Percentiles rank a stretch among this genome's conserved stretches.
Evolutionary conservation across 2,113 vertebrate species (phyloP).

Genomic region (Dissostichus mawsoni): DNA sequence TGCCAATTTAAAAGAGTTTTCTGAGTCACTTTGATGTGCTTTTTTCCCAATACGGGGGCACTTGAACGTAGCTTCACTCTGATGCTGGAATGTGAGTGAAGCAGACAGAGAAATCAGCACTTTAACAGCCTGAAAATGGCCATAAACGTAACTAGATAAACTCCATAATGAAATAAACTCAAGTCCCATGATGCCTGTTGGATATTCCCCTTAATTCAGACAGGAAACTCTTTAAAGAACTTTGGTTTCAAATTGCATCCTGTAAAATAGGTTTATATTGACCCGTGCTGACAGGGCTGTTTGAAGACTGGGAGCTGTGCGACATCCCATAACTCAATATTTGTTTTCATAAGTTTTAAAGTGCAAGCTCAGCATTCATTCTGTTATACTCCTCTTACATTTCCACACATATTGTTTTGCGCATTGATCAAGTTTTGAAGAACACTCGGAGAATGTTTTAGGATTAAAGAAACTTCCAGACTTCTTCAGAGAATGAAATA

Average conservation of each 20-base stretch:
- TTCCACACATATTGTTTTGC: constrained; percentile 40
- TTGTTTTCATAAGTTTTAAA: constrained; percentile 33
- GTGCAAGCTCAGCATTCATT: constrained; percentile 53
- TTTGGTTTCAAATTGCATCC: constrained; percentile 34
- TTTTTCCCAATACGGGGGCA: background rate
- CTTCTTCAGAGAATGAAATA: background rate
- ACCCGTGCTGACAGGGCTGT: constrained; percentile 58
- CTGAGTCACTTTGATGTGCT: constrained; percentile 22
- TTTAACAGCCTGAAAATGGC: background rate
- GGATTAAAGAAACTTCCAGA: constrained; percentile 37
- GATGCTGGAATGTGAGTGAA: constrained; percentile 27
- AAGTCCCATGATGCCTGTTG: constrained; percentile 9
- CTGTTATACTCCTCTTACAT: constrained; percentile 29
- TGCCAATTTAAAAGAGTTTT: constrained; percentile 38
- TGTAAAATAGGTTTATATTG: constrained; percentile 63
- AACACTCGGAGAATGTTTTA: constrained; percentile 8
- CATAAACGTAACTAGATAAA: constrained; percentile 39
- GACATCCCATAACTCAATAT: constrained; percentile 24
- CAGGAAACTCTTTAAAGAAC: constrained; percentile 51
- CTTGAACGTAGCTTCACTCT: constrained; percentile 26
- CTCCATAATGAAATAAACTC: background rate
- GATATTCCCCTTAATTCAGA: constrained; percentile 16
- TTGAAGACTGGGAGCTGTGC: constrained; percentile 6
- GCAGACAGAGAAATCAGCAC: constrained; percentile 16
- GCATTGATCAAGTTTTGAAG: constrained; percentile 38